Evolutionary conservation across 2,888 invertebrate genomes (phyloP), one percentile per base, ranked within the genome.

Genomic region (Cacoxenus indagator): DNA sequence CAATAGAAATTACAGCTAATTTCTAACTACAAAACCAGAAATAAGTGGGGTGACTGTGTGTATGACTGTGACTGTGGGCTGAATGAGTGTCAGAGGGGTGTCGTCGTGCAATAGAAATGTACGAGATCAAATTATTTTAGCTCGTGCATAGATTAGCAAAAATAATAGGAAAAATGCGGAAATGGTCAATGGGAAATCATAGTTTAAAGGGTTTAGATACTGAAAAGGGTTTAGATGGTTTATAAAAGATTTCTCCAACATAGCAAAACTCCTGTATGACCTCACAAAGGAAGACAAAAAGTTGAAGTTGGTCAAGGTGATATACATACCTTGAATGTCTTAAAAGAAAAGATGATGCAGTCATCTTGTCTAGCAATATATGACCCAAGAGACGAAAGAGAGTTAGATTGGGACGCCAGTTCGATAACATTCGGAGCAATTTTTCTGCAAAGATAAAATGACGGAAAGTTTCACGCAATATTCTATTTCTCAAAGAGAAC

Each of bases 101-200:
- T n/a, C n/a, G n/a, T n/a, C n/a, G n/a, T n/a, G n/a, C n/a, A 31
- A 9, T 8, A 9, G 31, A 5, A 31, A 31, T 8, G 31, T 31
- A 0, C 9, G 31, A 31, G 5, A 9, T 5, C 5, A 31, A 31
- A 31, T 31, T 5, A 31, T 8, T 8, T 31, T 31, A 31, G 31
- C 9, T 31, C 31, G 31, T 31, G 31, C 31, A 31, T 8, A 31
- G 31, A 31, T 31, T 31, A 31, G 31, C 4, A 31, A 31, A 31
- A 31, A 31, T 8, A 31, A 31, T 8, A 31, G 9, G 9, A 31
- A 31, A 31, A 57, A 57, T 57, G 55, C 55, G 55, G 55, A 57
- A 57, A 57, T 29, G 55, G 55, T 57, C 55, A 57, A 57, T 57
- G 55, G 55, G 55, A 57, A 57, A 57, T 57, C 55, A 17, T n/a